These are phyloP conservation scores for Oligia latruncula DNA, from an alignment of 2,888 invertebrate species.

Conservation along the genomic window DNA sequence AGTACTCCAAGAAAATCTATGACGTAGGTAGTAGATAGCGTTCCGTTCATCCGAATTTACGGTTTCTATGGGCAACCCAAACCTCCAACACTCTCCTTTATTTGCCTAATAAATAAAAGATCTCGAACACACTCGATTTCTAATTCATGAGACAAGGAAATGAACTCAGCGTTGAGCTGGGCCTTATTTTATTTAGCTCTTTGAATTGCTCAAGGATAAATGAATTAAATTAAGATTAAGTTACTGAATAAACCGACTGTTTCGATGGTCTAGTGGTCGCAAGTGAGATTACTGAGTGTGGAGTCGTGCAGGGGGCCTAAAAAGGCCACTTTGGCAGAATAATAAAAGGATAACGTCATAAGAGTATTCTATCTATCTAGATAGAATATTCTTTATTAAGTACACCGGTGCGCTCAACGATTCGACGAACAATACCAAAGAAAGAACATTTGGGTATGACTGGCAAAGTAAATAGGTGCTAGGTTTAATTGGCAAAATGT, in stretches of 20 bases:
- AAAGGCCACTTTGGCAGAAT: too few species aligned
- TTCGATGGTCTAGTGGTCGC: not conserved
- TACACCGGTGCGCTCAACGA: too few species aligned
- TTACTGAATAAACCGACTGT: constrained; percentile 1
- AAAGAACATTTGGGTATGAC: too few species aligned
- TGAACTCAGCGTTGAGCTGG: constrained; percentile 38
- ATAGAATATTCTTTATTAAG: too few species aligned
- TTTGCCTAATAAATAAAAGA: constrained; percentile 55
- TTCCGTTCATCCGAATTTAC: constrained; percentile 13
- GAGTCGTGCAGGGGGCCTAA: not conserved
- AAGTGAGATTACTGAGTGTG: not conserved
- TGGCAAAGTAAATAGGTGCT: too few species aligned
- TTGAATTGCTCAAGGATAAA: constrained; percentile 19
- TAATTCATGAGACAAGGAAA: constrained; percentile 61
- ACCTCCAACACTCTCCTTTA: constrained; percentile 33
- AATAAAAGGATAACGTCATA: too few species aligned
- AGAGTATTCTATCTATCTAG: too few species aligned
- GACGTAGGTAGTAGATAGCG: not conserved
- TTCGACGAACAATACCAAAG: too few species aligned
- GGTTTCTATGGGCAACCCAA: constrained; percentile 13
- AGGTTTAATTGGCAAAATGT: not conserved
- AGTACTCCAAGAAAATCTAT: not conserved
- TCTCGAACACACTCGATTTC: constrained; percentile 37
- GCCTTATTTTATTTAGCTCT: constrained; percentile 32
- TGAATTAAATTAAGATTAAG: constrained; percentile 28